Evolutionary conservation across 1,140 invertebrate genomes (phyloP).

Genomic region (Hermetia illucens): DNA sequence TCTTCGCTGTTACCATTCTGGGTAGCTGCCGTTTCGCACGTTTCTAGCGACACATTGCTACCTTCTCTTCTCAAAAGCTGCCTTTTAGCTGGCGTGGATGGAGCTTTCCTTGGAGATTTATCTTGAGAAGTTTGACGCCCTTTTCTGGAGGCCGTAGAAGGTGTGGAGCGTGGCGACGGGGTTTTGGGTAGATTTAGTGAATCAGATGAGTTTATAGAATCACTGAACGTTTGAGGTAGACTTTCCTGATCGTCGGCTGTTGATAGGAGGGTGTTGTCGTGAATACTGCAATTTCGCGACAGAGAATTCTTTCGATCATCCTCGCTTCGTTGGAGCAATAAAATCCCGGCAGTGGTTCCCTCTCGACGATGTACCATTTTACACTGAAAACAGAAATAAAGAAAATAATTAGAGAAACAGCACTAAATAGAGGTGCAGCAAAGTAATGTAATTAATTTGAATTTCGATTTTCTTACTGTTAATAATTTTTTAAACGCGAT

Average conservation of each 20-base stretch:
- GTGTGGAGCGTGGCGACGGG: too few relatives aligned
- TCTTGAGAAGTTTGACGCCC: background rate
- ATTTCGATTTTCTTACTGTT: too few relatives aligned
- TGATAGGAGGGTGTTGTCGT: background rate
- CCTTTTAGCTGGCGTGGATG: background rate
- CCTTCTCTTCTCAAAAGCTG: too few relatives aligned
- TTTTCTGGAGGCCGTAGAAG: background rate
- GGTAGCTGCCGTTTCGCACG: too few relatives aligned
- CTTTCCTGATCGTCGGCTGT: background rate
- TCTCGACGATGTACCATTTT: background rate
- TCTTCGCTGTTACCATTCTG: too few relatives aligned
- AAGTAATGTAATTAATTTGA: too few relatives aligned
- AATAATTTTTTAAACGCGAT: too few relatives aligned
- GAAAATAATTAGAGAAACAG: too few relatives aligned
- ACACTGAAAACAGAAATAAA: background rate
- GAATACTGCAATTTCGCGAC: background rate
- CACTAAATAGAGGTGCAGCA: too few relatives aligned
- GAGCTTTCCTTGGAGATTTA: background rate
- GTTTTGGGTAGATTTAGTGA: too few relatives aligned
- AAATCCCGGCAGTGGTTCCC: background rate
- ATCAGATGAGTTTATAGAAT: too few relatives aligned
- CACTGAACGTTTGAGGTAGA: background rate
- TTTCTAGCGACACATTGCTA: too few relatives aligned
- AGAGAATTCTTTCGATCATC: background rate
- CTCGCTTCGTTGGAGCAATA: background rate